Evolutionary conservation across 2,113 vertebrate genomes (phyloP).

Genomic region (Nesoenas mayeri): DNA sequence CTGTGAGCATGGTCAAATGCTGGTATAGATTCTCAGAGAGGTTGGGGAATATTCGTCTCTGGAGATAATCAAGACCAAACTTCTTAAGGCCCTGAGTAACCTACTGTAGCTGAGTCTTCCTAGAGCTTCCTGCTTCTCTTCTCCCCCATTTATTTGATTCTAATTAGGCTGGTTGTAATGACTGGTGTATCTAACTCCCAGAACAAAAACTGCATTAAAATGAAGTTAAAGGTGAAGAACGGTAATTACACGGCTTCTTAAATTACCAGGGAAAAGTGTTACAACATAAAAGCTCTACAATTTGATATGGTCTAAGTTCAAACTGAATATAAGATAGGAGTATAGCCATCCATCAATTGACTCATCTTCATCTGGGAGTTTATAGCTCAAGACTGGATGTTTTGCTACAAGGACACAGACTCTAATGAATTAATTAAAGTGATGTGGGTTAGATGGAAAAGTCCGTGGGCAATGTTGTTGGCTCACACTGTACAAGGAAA

Average conservation of each 20-base stretch:
- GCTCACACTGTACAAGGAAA: not conserved
- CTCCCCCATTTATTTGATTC: not conserved
- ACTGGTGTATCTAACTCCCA: not conserved
- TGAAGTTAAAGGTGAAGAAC: not conserved
- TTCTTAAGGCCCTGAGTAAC: not conserved
- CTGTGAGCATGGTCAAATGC: fast-evolving
- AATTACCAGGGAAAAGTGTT: not conserved
- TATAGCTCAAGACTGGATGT: not conserved
- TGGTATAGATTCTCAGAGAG: not conserved
- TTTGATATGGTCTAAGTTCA: not conserved
- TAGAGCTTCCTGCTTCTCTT: not conserved
- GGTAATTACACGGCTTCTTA: not conserved
- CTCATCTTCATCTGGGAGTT: not conserved
- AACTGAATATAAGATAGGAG: not conserved
- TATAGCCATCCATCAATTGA: not conserved
- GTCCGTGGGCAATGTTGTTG: not conserved
- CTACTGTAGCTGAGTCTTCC: not conserved
- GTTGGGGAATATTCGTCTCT: not conserved
- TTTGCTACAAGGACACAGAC: not conserved
- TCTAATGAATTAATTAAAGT: not conserved
- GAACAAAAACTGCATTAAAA: not conserved
- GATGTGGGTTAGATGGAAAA: not conserved
- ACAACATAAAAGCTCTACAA: not conserved
- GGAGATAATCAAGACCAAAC: not conserved
- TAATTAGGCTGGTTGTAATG: not conserved